Evolutionary conservation across 2,888 invertebrate species (phyloP).

Genomic region (Coremacera marginata): DNA sequence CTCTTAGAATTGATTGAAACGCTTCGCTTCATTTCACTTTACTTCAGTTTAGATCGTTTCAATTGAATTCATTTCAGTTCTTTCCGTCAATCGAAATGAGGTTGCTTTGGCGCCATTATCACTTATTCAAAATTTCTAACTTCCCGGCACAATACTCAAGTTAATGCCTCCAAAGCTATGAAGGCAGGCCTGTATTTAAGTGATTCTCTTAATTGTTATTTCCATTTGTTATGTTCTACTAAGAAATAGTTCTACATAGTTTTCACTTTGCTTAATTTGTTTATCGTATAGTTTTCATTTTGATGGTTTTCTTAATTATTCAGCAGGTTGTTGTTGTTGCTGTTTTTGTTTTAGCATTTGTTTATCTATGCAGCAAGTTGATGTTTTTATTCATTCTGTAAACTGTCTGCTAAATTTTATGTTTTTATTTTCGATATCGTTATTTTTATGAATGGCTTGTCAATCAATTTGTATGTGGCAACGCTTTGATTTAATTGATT

Average conservation of each 20-base stretch:
- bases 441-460: constrained; percentile 18
- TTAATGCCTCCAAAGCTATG: background rate
- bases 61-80: constrained; percentile 18
- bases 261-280: background rate
- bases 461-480: constrained; percentile 54
- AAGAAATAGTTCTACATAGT: background rate
- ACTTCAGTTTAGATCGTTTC: constrained; percentile 6
- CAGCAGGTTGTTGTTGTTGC: background rate
- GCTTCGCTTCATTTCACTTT: background rate
- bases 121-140: constrained; percentile 1
- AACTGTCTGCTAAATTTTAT: background rate
- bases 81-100: constrained; percentile 50
- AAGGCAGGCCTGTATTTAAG: background rate
- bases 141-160: background rate
- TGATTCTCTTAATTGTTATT: background rate
- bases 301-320: background rate
- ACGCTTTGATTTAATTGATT: constrained; percentile 4
- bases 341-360: background rate
- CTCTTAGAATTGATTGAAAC: constrained; percentile 28
- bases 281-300: constrained; percentile 3
- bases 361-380: background rate
- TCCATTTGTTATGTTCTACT: constrained; percentile 6
- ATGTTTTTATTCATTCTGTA: constrained; percentile 3
- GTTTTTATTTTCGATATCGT: constrained; percentile 13
- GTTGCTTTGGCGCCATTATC: constrained; percentile 51